Percentiles rank a stretch among this genome's conserved stretches.
Conservation (phyloP, 1,140 invertebrate species). For the Drosophila guanche region DNA sequence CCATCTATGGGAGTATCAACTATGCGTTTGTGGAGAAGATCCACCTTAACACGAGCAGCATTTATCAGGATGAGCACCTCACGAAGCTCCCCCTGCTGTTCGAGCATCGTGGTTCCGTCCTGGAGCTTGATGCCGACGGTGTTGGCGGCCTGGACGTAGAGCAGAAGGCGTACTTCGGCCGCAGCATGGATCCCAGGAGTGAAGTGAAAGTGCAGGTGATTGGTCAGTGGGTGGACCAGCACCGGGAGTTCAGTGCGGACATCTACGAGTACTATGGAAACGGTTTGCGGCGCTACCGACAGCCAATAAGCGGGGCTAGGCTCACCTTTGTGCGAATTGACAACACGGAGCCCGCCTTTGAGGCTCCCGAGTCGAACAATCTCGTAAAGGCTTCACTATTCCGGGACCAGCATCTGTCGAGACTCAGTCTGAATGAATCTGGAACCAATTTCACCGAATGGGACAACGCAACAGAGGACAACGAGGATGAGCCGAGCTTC, state of each 20-base stretch:
- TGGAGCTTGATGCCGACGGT: conserved; percentile 62
- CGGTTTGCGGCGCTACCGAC: conserved; percentile 54
- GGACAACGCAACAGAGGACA: conserved; percentile 34
- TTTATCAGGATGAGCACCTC: conserved; percentile 39
- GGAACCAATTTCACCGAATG: conserved; percentile 47
- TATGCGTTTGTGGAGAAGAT: conserved; percentile 75
- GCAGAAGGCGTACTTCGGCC: conserved; percentile 70
- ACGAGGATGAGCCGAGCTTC: conserved; percentile 29
- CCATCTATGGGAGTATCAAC: conserved; percentile 73
- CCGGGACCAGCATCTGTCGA: conserved; percentile 19
- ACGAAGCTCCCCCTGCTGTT: conserved; percentile 62
- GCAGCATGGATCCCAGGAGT: conserved; percentile 69
- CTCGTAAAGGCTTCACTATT: conserved; percentile 62
- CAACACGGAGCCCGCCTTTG: conserved; percentile 69
- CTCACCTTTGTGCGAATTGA: conserved; percentile 71
- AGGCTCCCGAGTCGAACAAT: conserved; percentile 65
- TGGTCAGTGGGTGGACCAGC: conserved; percentile 76
- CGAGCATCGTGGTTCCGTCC: conserved; percentile 66
- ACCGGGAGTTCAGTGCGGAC: conserved; percentile 68
- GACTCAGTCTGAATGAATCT: conserved; percentile 28
- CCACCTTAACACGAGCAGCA: conserved; percentile 56
- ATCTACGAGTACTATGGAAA: conserved; percentile 75
- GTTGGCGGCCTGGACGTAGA: conserved; percentile 69
- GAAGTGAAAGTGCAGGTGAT: conserved; percentile 72
- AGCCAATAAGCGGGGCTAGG: conserved; percentile 36